Evolutionary conservation across 2,113 vertebrate species (phyloP).

Genomic region (Paramisgurnus dabryanus): DNA sequence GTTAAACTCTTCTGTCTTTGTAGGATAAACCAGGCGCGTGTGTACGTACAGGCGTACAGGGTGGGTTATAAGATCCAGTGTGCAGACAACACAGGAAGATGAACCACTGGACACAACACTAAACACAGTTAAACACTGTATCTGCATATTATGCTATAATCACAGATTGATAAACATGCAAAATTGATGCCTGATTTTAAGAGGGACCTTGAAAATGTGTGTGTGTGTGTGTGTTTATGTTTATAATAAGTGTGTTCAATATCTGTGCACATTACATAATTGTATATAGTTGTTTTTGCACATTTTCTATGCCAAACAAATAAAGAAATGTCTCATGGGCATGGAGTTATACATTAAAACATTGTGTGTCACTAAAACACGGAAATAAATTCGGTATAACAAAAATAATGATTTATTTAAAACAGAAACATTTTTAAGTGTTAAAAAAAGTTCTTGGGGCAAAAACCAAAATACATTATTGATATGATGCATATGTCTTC

Average conservation of each 20-base stretch:
- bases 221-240: too few relatives aligned
- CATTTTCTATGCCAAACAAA: not conserved
- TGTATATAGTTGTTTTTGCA: not conserved
- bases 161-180: not conserved
- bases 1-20: constrained; percentile 26
- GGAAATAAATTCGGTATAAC: too few relatives aligned
- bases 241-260: too few relatives aligned
- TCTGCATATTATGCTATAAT: not conserved
- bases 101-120: constrained; percentile 15
- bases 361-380: too few relatives aligned
- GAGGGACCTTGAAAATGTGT: too few relatives aligned
- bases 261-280: not conserved
- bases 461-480: too few relatives aligned
- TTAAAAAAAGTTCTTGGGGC: too few relatives aligned
- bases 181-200: too few relatives aligned
- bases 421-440: too few relatives aligned
- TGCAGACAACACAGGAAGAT: constrained; percentile 63
- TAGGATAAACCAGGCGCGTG: constrained; percentile 81
- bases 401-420: too few relatives aligned
- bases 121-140: not conserved
- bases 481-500: not conserved
- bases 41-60: constrained; percentile 80
- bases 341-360: too few relatives aligned
- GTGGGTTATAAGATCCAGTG: constrained; percentile 83
- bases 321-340: not conserved